Evolutionary conservation across 2,888 invertebrate species (phyloP).

Genomic region (Scaptomyza flava): DNA sequence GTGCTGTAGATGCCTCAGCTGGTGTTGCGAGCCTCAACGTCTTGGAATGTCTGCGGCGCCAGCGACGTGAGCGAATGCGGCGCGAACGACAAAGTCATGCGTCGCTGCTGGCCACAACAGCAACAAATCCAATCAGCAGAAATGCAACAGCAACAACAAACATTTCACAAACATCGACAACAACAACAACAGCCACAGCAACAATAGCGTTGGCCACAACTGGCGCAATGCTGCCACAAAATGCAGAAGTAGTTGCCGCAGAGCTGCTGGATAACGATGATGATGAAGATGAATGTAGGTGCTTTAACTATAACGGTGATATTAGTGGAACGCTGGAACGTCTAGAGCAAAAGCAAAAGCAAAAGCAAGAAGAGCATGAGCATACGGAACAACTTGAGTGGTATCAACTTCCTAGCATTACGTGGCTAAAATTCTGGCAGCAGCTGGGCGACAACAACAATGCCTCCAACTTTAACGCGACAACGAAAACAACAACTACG

Average conservation of each 20-base stretch:
- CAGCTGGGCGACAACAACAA: constrained; percentile 55
- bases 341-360: constrained; percentile 29
- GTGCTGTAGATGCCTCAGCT: constrained; percentile 21
- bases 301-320: constrained; percentile 82
- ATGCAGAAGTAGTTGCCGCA: constrained; percentile 28
- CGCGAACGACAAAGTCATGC: constrained; percentile 68
- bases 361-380: constrained; percentile 10
- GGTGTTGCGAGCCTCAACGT: constrained; percentile 21
- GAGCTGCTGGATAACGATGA: constrained; percentile 12
- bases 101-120: constrained; percentile 43
- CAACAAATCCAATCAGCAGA: constrained; percentile 57
- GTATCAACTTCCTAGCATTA: constrained; percentile 69
- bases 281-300: constrained; percentile 78
- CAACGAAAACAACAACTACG: constrained; percentile 50
- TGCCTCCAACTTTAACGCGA: constrained; percentile 35
- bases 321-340: constrained; percentile 70
- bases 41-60: constrained; percentile 62
- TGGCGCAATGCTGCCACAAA: constrained; percentile 45
- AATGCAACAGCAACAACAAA: constrained; percentile 34
- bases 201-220: constrained; percentile 59
- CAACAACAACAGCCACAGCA: constrained; percentile 60
- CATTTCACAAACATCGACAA: constrained; percentile 78
- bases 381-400: constrained; percentile 35
- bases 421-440: constrained; percentile 74
- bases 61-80: constrained; percentile 68